Percentiles rank a stretch among this genome's conserved stretches.
Evolutionary conservation across 2,113 vertebrate species (phyloP).

Genomic region (Meleagris gallopavo): DNA sequence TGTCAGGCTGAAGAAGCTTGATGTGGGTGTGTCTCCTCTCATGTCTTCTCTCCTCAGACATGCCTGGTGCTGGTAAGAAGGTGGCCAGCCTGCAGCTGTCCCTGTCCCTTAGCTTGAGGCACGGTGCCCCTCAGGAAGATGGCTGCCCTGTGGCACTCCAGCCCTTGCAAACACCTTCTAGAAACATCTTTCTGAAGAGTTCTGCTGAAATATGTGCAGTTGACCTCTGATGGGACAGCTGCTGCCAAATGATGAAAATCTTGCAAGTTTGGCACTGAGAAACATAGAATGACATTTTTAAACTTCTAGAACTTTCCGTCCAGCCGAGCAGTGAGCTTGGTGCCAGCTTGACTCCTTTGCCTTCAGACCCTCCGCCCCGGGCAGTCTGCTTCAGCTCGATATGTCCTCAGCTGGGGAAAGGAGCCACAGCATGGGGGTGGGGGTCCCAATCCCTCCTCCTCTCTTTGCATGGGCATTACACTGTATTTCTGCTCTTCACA

Average conservation of each 20-base stretch:
- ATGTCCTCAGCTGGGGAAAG: background rate
- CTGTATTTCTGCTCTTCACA: background rate
- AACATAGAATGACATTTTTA: background rate
- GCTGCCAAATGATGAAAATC: background rate
- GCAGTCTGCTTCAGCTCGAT: background rate
- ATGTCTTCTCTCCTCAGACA: too few relatives aligned
- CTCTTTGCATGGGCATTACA: background rate
- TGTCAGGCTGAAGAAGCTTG: background rate
- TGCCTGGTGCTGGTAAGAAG: background rate
- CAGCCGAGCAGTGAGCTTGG: rapidly evolving
- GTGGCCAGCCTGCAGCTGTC: background rate
- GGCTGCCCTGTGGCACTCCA: rapidly evolving
- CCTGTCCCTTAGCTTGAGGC: rapidly evolving
- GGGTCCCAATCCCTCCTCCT: background rate
- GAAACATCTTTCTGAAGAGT: background rate
- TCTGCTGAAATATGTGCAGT: rapidly evolving
- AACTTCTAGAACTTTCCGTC: background rate
- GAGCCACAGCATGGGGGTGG: background rate
- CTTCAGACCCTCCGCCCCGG: rapidly evolving
- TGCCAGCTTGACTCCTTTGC: background rate
- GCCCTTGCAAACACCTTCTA: background rate
- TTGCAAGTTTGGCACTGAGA: background rate
- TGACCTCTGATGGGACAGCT: rapidly evolving
- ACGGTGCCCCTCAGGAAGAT: background rate
- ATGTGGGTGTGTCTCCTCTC: too few relatives aligned